A percentile compares a stretch with the other conserved stretches of the same genome.
Conservation (phyloP, 2,888 invertebrate genomes). For the Nemoura dubitans region DNA sequence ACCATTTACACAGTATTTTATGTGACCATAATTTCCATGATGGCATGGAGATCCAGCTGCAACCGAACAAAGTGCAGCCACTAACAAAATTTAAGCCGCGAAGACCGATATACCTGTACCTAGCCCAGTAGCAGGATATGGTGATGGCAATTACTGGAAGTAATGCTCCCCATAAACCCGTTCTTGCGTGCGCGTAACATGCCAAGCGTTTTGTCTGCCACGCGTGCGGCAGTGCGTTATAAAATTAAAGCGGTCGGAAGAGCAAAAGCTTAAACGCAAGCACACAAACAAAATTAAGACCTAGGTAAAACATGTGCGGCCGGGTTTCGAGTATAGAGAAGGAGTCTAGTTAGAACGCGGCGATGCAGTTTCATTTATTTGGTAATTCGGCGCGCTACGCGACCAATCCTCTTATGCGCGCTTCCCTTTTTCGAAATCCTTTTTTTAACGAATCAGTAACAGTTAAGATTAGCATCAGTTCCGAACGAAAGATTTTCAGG, state of each 20-base stretch:
- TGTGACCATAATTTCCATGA: not conserved
- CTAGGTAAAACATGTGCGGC: slow-evolving; percentile 12
- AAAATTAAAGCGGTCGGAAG: not conserved
- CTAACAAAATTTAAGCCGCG: not conserved
- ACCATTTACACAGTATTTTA: not conserved
- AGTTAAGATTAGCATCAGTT: not conserved
- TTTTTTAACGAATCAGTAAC: not conserved
- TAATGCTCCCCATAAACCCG: not conserved
- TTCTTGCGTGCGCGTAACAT: not conserved
- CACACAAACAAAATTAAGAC: not conserved
- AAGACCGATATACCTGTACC: not conserved
- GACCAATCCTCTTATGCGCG: not conserved
- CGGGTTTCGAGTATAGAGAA: not conserved
- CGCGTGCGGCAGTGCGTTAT: not conserved
- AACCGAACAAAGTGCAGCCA: not conserved
- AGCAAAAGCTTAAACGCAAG: not conserved
- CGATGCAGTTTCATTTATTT: not conserved
- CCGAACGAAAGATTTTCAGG: not conserved
- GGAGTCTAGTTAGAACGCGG: not conserved
- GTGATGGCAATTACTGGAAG: not conserved
- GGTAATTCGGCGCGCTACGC: not conserved
- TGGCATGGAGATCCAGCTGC: not conserved
- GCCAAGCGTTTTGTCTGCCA: not conserved
- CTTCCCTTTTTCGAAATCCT: not conserved
- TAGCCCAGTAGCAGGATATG: not conserved